phyloP scores from a whole-genome alignment of 1,140 invertebrate genomes.

The Penaeus chinensis region DNA sequence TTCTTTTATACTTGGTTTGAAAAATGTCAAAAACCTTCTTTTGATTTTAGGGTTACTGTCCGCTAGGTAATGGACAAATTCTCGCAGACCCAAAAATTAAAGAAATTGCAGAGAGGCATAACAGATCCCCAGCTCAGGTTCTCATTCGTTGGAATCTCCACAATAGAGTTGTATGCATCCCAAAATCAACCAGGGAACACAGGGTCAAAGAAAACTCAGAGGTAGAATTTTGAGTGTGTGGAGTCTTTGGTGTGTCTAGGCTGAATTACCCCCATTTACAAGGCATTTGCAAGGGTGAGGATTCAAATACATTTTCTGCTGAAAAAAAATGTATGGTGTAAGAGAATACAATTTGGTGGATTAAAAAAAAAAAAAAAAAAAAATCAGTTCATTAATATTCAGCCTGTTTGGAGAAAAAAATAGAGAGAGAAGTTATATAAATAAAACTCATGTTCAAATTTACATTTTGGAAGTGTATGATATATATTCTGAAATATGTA shows the following conservation, averaged over 20 bases:
- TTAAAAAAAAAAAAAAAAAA: no score
- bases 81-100: constrained; percentile 75
- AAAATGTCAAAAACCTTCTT: constrained; percentile 43
- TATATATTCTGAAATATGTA: no score
- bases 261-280: not conserved
- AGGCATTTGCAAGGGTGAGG: constrained; percentile 1
- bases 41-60: constrained; percentile 68
- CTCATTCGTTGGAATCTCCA: constrained; percentile 79
- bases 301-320: no score
- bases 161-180: constrained; percentile 80
- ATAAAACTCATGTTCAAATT: no score
- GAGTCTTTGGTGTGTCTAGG: not conserved
- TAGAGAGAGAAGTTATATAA: no score
- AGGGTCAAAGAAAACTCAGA: constrained; percentile 80
- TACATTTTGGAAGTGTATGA: no score
- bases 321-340: no score
- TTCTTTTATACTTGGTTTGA: not conserved
- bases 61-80: constrained; percentile 74
- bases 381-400: no score
- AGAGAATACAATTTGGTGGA: no score
- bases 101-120: constrained; percentile 76
- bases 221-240: constrained; percentile 65
- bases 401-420: no score
- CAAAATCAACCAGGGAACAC: constrained; percentile 79
- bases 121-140: constrained; percentile 79